Evolutionary conservation across 2,113 vertebrate species (phyloP), one percentile per base, ranked within the genome.

Genomic region (Sula dactylatra): DNA sequence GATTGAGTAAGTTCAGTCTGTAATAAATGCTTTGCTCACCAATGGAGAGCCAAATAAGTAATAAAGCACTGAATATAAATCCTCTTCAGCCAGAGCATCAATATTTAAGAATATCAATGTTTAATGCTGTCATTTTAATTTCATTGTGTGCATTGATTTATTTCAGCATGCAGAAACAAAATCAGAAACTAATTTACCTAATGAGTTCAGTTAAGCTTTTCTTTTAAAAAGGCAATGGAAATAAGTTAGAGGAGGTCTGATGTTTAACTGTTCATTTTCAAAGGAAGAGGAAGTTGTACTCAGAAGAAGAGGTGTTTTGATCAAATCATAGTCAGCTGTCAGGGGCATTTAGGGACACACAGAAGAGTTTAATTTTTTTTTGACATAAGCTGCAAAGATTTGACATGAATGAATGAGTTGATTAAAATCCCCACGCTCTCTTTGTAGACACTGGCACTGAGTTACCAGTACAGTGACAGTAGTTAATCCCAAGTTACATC

Each of bases 71-170:
- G 6, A 82, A 91, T 32, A 87, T 80, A 95, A 85, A 95, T 87
- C 54, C 42, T 90, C 49, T 85, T 82, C 91, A 94, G 54, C 27
- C 34, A 88, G 42, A 90, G 5, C 67, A 87, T 95, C 73, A 92
- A 76, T 93, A 87, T 94, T 97, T 87, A 91, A 95, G 91, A 71
- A 59, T 70, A 81, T 71, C 69, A 71, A 84, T 85, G 64, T 81
- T 91, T 84, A 88, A 93, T 84, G 80, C 40, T 88, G 56, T 84
- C 64, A 85, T 84, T 93, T 95, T 91, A 92, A 82, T 94, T 91
- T 92, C 49, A 44, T 72, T 88, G 31, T 64, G 22, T 73, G 52
- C 54, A 74, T 73, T 90, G 82, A 93, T 87, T 90, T 87, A 65
- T 92, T 92, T 86, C 59, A 58, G 29, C 69, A 67, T 72, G 49